These are phyloP conservation scores for Columba livia DNA, from an alignment of 2,113 vertebrate genomes.

Conservation along the genomic window DNA sequence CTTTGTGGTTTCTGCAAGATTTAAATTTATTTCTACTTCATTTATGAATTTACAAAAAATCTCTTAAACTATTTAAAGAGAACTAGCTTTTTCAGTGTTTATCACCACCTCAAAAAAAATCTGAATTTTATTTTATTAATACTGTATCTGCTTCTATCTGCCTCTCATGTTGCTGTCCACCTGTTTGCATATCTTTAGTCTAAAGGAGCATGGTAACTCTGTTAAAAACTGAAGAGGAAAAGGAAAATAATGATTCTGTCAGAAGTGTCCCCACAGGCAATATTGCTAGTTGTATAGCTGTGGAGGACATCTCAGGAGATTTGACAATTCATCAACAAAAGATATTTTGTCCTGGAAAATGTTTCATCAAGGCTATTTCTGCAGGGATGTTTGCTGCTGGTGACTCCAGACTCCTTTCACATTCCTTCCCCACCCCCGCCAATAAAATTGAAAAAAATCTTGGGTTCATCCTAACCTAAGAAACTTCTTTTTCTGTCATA, in stretches of 20 bases:
- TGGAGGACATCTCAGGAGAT: neutral
- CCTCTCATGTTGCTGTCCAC: neutral
- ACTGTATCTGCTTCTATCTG: neutral
- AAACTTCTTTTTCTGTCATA: neutral
- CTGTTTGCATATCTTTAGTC: neutral
- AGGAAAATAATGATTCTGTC: neutral
- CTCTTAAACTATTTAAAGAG: neutral
- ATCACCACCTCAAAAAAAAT: neutral
- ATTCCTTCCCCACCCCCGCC: rapidly evolving
- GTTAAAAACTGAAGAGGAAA: neutral
- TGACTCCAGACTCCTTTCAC: neutral
- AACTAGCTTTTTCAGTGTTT: neutral
- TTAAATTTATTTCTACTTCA: neutral
- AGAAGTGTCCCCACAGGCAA: neutral
- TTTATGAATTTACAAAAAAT: neutral
- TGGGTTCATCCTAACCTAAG: neutral
- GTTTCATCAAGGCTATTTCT: neutral
- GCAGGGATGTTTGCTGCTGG: rapidly evolving
- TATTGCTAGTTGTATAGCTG: neutral
- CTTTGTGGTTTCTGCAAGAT: neutral
- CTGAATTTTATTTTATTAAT: neutral
- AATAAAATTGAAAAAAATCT: neutral
- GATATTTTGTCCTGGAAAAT: neutral
- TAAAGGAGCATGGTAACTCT: neutral
- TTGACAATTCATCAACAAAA: neutral